Evolutionary conservation across 2,113 vertebrate species (phyloP), one percentile per base, ranked within the genome.

Genomic region (Lophius piscatorius): DNA sequence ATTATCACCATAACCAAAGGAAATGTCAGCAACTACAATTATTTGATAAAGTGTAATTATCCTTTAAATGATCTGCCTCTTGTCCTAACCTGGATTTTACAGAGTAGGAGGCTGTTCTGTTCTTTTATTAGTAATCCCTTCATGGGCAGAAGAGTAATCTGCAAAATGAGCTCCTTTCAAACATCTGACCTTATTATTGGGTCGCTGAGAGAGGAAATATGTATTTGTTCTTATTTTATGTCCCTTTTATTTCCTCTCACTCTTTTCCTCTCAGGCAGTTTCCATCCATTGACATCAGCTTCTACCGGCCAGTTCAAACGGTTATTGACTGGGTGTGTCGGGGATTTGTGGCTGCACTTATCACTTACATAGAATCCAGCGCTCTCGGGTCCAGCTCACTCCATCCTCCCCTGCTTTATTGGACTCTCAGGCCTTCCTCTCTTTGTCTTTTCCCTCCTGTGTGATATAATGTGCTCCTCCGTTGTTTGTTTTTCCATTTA

Each of bases 271-370:
- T 60, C 1, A 22, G 70, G 65, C 74, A 18, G 26, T 64, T 83
- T 80, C 63, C 62, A 42, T 73, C 42, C 63, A 17, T 35, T 49
- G 60, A 66, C 72, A 67, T 81, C 82, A 63, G 67, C 76, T 60
- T 73, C 83, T 62, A 44, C 63, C 44, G 80, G 22, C 58, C 29
- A 26, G 55, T 76, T 85, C 69, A 85, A 86, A 88, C 82, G 62
- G 45, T 68, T 89, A 89, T 90, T 81, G 85, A 88, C 78, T 63
- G 67, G 57, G 42, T 87, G 66, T 70, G 71, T 64, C 52, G 70
- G 71, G 85, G 81, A 82, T 89, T 85, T 89, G 78, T 86, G 76
- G 46, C 59, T 70, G 73, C 76, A 81, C 79, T 80, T 80, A 85
- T 81, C 78, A 21, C 68, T 70, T 78, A 83, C 75, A 78, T 75